Conservation (phyloP, 2,888 invertebrate genomes). For the Notodonta ziczac region DNA sequence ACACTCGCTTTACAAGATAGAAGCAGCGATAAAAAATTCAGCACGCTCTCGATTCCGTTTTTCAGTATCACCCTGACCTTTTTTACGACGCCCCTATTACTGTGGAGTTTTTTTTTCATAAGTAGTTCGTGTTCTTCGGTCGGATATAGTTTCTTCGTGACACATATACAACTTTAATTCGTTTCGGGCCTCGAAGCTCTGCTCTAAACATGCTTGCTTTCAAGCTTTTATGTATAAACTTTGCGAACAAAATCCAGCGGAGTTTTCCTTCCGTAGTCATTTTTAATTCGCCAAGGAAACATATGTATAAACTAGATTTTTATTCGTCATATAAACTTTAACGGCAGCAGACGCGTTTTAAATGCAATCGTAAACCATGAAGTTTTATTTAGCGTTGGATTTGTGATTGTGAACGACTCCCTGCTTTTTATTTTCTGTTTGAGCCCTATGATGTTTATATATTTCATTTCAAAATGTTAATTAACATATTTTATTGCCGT, state of each 20-base stretch:
- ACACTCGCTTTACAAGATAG: slow-evolving; percentile 62
- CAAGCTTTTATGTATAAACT: slow-evolving; percentile 49
- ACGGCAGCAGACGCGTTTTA: slow-evolving; percentile 13
- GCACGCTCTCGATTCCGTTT: slow-evolving; percentile 64
- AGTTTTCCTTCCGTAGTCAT: slow-evolving; percentile 17
- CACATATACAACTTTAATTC: slow-evolving; percentile 51
- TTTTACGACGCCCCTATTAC: slow-evolving; percentile 59
- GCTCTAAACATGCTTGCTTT: slow-evolving; percentile 48
- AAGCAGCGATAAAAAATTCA: slow-evolving; percentile 70
- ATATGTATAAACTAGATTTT: slow-evolving; percentile 19
- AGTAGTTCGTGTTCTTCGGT: slow-evolving; percentile 22
- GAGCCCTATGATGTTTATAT: not conserved
- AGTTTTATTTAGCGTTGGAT: not conserved
- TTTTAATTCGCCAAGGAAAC: slow-evolving; percentile 17
- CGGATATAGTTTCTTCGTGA: slow-evolving; percentile 30
- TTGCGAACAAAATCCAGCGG: slow-evolving; percentile 42
- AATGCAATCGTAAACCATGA: slow-evolving; percentile 5
- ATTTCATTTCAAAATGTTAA: not conserved
- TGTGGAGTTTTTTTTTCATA: slow-evolving; percentile 56
- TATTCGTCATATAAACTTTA: slow-evolving; percentile 20
- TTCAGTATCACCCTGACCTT: slow-evolving; percentile 57
- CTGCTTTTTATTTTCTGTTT: not conserved
- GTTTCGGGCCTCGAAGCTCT: slow-evolving; percentile 37
- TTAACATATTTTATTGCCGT: not conserved
- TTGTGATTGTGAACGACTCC: not conserved